Conservation (phyloP, 2,888 invertebrate genomes). For the Pyrocoelia pectoralis region DNA sequence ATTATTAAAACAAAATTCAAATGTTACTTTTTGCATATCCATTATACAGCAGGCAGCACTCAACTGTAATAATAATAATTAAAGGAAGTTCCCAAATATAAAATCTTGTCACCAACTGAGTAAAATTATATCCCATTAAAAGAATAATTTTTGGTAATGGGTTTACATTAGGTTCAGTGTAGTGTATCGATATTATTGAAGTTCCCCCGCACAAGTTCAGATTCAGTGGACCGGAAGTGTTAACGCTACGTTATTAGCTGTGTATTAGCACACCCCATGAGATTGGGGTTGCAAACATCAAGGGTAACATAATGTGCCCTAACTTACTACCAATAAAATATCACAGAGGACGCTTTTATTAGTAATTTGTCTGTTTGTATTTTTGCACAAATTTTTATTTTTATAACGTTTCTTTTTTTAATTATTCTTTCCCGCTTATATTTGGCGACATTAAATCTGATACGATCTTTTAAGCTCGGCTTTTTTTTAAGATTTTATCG, state of each 20-base stretch:
- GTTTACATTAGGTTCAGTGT: slow-evolving; percentile 37
- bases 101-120: slow-evolving; percentile 30
- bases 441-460: too few relatives aligned
- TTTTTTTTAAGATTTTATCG: background rate
- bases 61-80: background rate
- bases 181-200: slow-evolving; percentile 36
- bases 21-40: background rate
- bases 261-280: slow-evolving; percentile 58
- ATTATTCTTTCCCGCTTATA: too few relatives aligned
- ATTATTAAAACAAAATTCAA: background rate
- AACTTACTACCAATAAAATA: slow-evolving; percentile 34
- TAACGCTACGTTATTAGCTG: slow-evolving; percentile 61
- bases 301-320: slow-evolving; percentile 43
- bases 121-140: slow-evolving; percentile 35
- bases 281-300: slow-evolving; percentile 49
- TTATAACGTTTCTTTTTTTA: background rate
- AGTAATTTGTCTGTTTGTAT: slow-evolving; percentile 40
- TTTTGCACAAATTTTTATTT: slow-evolving; percentile 15
- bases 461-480: background rate
- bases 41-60: background rate
- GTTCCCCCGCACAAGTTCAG: slow-evolving; percentile 39
- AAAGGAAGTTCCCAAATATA: slow-evolving; percentile 24
- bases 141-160: slow-evolving; percentile 38
- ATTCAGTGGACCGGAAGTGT: slow-evolving; percentile 60
- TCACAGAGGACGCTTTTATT: slow-evolving; percentile 40